These are phyloP conservation scores for Trissolcus basalis DNA, from an alignment of 1,140 invertebrate genomes.

Conservation along the genomic window DNA sequence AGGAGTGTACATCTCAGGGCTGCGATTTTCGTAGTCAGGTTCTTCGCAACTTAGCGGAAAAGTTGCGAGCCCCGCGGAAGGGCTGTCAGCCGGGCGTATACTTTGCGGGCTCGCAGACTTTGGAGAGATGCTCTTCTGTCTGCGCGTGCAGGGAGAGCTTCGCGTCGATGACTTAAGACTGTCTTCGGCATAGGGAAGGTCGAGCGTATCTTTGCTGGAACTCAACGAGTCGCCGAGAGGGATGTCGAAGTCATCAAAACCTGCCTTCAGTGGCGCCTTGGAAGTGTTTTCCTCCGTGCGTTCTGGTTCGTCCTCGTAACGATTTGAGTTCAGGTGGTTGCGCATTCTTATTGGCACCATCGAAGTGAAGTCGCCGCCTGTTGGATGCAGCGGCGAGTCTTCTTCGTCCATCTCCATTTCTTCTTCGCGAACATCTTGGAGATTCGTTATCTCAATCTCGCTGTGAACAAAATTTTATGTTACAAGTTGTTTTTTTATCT, in stretches of 20 bases:
- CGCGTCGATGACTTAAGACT: conserved; percentile 66
- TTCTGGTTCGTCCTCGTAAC: conserved; percentile 49
- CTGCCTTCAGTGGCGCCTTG: conserved; percentile 69
- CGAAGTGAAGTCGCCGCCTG: conserved; percentile 68
- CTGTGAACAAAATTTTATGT: conserved; percentile 54
- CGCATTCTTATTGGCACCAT: conserved; percentile 66
- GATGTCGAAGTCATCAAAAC: conserved; percentile 73
- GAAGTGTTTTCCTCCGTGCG: conserved; percentile 53
- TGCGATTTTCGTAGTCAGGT: conserved; percentile 71
- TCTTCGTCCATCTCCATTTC: conserved; percentile 66
- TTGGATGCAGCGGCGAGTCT: conserved; percentile 68
- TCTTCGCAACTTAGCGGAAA: conserved; percentile 27
- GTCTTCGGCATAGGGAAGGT: conserved; percentile 72
- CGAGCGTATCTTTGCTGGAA: conserved; percentile 70
- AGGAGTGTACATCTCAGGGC: conserved; percentile 60
- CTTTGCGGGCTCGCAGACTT: conserved; percentile 67
- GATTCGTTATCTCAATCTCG: conserved; percentile 65
- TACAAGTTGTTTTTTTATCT: too few species aligned
- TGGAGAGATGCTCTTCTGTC: conserved; percentile 61
- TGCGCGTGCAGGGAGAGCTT: conserved; percentile 65
- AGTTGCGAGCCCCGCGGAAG: conserved; percentile 43
- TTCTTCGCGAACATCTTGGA: conserved; percentile 67
- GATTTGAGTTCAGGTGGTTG: conserved; percentile 62
- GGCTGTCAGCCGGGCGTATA: conserved; percentile 2
- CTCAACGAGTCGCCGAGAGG: conserved; percentile 66